These are phyloP conservation scores for Lepidochrysops patricia DNA, from an alignment of 2,888 invertebrate genomes.

Conservation along the genomic window DNA sequence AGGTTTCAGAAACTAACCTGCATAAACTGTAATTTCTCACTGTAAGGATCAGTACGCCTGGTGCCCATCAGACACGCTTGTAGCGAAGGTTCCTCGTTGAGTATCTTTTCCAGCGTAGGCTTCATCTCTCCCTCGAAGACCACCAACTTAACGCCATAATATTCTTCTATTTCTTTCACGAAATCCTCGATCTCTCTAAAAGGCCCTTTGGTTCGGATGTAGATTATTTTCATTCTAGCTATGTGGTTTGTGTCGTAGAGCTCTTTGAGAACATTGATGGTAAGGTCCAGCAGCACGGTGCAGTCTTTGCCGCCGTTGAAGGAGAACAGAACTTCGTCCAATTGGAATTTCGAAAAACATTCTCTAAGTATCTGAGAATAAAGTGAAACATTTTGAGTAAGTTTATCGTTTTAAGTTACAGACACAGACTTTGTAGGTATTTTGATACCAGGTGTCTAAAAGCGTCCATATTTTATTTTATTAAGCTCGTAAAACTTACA, in stretches of 20 bases:
- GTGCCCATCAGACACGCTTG: slow-evolving; percentile 95
- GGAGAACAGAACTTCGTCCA: slow-evolving; percentile 87
- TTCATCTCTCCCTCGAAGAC: slow-evolving; percentile 82
- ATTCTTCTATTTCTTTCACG: slow-evolving; percentile 78
- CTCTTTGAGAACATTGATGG: slow-evolving; percentile 43
- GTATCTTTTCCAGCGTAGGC: slow-evolving; percentile 77
- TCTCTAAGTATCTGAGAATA: slow-evolving; percentile 74
- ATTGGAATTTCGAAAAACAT: slow-evolving; percentile 77
- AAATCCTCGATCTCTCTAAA: slow-evolving; percentile 92
- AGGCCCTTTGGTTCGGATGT: slow-evolving; percentile 85
- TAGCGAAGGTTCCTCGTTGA: slow-evolving; percentile 73
- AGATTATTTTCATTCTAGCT: slow-evolving; percentile 79
- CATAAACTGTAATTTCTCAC: slow-evolving; percentile 78
- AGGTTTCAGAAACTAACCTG: slow-evolving; percentile 76
- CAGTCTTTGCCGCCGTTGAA: slow-evolving; percentile 99
- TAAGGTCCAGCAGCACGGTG: slow-evolving; percentile 83
- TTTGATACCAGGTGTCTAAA: too few species aligned
- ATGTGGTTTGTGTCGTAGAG: slow-evolving; percentile 41
- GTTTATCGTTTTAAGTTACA: too few species aligned
- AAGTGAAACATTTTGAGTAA: background rate
- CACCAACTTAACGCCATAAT: slow-evolving; percentile 83
- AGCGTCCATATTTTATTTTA: too few species aligned
- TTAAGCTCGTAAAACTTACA: too few species aligned
- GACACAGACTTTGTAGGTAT: too few species aligned
- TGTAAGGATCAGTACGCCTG: slow-evolving; percentile 89